These are phyloP conservation scores for Crematogaster levior DNA, from an alignment of 2,888 invertebrate genomes.

Conservation along the genomic window DNA sequence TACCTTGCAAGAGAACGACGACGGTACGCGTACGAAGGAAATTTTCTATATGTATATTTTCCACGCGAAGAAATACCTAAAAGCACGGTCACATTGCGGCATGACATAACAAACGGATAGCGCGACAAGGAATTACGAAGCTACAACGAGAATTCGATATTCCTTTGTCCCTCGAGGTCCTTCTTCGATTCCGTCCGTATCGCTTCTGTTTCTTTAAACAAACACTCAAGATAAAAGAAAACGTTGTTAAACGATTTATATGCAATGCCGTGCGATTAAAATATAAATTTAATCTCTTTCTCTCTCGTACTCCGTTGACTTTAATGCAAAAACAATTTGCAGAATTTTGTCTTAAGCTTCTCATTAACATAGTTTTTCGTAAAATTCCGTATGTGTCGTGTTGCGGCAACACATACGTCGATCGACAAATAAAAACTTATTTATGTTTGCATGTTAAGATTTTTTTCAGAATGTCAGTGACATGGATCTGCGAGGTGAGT, in stretches of 20 bases:
- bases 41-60: conserved; percentile 47
- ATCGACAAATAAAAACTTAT: not conserved
- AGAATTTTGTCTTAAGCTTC: not conserved
- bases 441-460: not conserved
- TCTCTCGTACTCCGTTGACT: not conserved
- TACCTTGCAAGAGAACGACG: conserved; percentile 25
- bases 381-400: not conserved
- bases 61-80: conserved; percentile 36
- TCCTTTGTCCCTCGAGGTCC: not conserved
- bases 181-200: not conserved
- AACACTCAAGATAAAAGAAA: not conserved
- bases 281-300: not conserved
- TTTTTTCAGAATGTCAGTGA: not conserved
- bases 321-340: conserved; percentile 7
- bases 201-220: not conserved
- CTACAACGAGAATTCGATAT: conserved; percentile 43
- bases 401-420: not conserved
- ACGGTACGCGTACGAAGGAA: conserved; percentile 12
- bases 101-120: conserved; percentile 34
- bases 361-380: not conserved
- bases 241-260: not conserved
- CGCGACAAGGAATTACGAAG: not conserved
- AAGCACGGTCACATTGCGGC: conserved; percentile 36
- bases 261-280: conserved; percentile 1
- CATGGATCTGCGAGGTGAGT: not conserved